Percentiles rank a stretch among this genome's conserved stretches.
phyloP scores from a whole-genome alignment of 2,888 invertebrate genomes.

The Drosophila borealis region DNA sequence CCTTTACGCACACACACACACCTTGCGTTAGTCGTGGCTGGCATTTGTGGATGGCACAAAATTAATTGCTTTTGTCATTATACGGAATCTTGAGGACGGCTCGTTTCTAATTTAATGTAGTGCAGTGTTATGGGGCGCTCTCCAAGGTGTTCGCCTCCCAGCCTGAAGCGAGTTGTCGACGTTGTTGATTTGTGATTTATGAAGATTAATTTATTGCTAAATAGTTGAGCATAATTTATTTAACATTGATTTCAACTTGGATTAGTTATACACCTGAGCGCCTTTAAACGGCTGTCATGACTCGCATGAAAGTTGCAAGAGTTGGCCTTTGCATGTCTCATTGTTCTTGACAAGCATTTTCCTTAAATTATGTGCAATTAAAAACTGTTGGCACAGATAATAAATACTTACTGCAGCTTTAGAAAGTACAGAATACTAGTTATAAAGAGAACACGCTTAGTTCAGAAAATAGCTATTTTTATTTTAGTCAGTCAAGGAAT shows the following conservation, averaged over 20 bases:
- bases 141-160: slow-evolving; percentile 25
- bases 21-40: slow-evolving; percentile 61
- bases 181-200: slow-evolving; percentile 83
- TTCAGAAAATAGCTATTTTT: too few relatives aligned
- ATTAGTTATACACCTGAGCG: slow-evolving; percentile 57
- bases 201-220: slow-evolving; percentile 84
- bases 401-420: too few relatives aligned
- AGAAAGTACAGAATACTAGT: too few relatives aligned
- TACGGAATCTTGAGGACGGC: slow-evolving; percentile 83
- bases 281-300: slow-evolving; percentile 39
- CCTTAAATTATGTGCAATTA: not conserved
- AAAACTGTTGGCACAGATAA: too few relatives aligned
- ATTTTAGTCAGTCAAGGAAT: too few relatives aligned
- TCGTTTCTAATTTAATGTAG: slow-evolving; percentile 78
- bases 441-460: too few relatives aligned
- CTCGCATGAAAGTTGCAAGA: slow-evolving; percentile 2
- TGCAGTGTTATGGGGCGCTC: slow-evolving; percentile 37
- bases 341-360: not conserved
- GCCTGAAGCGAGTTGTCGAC: slow-evolving; percentile 37
- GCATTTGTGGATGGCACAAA: slow-evolving; percentile 74
- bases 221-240: slow-evolving; percentile 80
- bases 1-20: slow-evolving; percentile 34
- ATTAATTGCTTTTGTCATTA: slow-evolving; percentile 85
- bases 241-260: slow-evolving; percentile 78
- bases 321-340: not conserved